Percentiles rank a stretch among this genome's conserved stretches.
These are phyloP conservation scores for Gasterosteus aculeatus DNA, from an alignment of 2,113 vertebrate genomes.

Conservation along the genomic window DNA sequence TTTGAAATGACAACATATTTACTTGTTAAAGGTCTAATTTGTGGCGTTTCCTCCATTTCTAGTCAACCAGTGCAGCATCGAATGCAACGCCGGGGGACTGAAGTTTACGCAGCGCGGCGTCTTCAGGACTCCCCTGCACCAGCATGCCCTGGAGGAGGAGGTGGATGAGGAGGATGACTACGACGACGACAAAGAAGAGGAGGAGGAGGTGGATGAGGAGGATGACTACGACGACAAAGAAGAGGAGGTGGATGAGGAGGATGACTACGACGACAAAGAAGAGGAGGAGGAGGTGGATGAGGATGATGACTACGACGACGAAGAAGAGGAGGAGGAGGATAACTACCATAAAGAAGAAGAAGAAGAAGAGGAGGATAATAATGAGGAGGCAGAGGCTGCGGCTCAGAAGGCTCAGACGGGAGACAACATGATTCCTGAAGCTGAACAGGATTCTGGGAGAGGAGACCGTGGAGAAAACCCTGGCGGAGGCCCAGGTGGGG, in stretches of 20 bases:
- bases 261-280: constrained; percentile 2
- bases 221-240: not conserved
- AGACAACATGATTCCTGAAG: not conserved
- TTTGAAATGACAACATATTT: not conserved
- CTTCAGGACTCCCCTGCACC: constrained; percentile 58
- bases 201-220: too few species aligned
- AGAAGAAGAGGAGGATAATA: not conserved
- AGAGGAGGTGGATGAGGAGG: constrained; percentile 8
- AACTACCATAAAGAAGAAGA: not conserved
- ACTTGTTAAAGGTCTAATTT: not conserved
- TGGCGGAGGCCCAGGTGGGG: not conserved
- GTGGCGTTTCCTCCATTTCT: constrained; percentile 12
- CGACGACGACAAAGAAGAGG: not conserved
- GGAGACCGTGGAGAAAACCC: not conserved
- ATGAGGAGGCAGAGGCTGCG: too few species aligned
- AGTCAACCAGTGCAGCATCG: constrained; percentile 41
- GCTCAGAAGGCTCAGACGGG: not conserved
- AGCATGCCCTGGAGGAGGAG: constrained; percentile 56
- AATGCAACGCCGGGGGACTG: constrained; percentile 68
- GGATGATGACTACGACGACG: not conserved
- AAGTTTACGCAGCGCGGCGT: constrained; percentile 38
- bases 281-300: constrained; percentile 21
- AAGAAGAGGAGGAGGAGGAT: not conserved
- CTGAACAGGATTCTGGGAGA: not conserved
- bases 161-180: not conserved